Evolutionary conservation across 2,113 vertebrate species (phyloP).

Genomic region (Gobius niger): DNA sequence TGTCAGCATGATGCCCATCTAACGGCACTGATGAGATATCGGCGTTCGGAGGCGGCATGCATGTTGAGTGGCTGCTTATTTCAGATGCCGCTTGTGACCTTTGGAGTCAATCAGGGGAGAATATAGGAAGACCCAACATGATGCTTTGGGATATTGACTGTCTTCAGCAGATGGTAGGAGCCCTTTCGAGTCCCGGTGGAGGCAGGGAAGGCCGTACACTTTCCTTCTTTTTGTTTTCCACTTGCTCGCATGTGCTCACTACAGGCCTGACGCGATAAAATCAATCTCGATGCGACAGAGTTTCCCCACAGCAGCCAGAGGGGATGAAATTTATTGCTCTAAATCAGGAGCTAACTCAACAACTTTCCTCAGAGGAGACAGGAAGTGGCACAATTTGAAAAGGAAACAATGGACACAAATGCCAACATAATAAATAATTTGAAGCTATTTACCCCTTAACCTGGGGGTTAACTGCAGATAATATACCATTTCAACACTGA

Average conservation of each 20-base stretch:
- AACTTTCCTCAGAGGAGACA: slow-evolving; percentile 56
- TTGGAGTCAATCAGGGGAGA: slow-evolving; percentile 60
- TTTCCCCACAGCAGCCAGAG: slow-evolving; percentile 54
- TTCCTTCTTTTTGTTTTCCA: slow-evolving; percentile 48
- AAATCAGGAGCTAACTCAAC: slow-evolving; percentile 71
- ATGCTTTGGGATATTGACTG: slow-evolving; percentile 63
- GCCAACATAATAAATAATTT: no score
- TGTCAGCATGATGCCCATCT: slow-evolving; percentile 32
- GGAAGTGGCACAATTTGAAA: slow-evolving; percentile 51
- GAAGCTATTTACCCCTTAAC: no score
- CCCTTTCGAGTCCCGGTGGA: slow-evolving; percentile 57
- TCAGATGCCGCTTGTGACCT: slow-evolving; percentile 53
- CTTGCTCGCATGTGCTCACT: slow-evolving; percentile 47
- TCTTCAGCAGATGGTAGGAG: slow-evolving; percentile 69
- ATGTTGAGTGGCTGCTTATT: slow-evolving; percentile 68
- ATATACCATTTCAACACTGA: no score
- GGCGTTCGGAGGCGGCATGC: slow-evolving; percentile 47
- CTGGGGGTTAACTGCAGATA: no score
- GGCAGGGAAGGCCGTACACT: slow-evolving; percentile 33
- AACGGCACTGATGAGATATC: slow-evolving; percentile 57
- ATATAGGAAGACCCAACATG: slow-evolving; percentile 39
- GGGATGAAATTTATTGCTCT: slow-evolving; percentile 63
- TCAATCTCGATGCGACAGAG: slow-evolving; percentile 73
- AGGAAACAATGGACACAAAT: slow-evolving; percentile 21
- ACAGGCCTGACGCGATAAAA: slow-evolving; percentile 59